Evolutionary conservation across 2,888 invertebrate genomes (phyloP).

Genomic region (Eumacrocentrus americanus): DNA sequence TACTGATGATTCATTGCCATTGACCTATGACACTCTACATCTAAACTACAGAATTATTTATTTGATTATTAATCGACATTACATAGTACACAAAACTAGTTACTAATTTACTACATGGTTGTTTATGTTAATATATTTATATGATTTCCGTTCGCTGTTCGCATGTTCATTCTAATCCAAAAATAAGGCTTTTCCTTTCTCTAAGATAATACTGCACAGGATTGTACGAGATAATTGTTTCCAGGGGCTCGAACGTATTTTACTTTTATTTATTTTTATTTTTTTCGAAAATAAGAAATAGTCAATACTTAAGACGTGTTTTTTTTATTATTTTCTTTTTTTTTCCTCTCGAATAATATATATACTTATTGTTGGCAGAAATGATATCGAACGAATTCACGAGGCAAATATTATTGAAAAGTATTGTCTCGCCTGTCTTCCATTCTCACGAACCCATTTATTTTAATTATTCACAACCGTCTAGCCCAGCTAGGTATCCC

Average conservation of each 20-base stretch:
- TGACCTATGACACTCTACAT: not conserved
- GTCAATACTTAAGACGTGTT: constrained; percentile 1
- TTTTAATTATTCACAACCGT: constrained; percentile 10
- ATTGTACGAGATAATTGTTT: not conserved
- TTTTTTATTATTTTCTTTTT: not conserved
- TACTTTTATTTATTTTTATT: constrained; percentile 1
- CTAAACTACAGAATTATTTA: too few relatives aligned
- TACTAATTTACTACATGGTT: constrained; percentile 30
- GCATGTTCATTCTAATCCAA: constrained; percentile 34
- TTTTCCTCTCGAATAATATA: constrained; percentile 6
- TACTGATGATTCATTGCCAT: not conserved
- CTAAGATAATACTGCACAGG: constrained; percentile 23
- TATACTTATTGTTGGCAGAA: not conserved
- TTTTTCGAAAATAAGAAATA: constrained; percentile 15
- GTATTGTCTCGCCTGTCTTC: not conserved
- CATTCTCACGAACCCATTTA: not conserved
- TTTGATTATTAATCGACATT: constrained; percentile 4
- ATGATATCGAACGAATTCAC: constrained; percentile 10
- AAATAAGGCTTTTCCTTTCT: constrained; percentile 37
- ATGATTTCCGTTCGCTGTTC: constrained; percentile 35
- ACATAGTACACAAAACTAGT: constrained; percentile 29
- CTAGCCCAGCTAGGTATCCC: not conserved
- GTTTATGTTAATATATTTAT: not conserved
- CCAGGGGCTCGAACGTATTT: constrained; percentile 6
- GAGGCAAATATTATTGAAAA: constrained; percentile 8